A percentile compares a stretch with the other conserved stretches of the same genome.
phyloP scores from a whole-genome alignment of 2,797 vertebrate species.

The Chaetophractus vellerosus region DNA sequence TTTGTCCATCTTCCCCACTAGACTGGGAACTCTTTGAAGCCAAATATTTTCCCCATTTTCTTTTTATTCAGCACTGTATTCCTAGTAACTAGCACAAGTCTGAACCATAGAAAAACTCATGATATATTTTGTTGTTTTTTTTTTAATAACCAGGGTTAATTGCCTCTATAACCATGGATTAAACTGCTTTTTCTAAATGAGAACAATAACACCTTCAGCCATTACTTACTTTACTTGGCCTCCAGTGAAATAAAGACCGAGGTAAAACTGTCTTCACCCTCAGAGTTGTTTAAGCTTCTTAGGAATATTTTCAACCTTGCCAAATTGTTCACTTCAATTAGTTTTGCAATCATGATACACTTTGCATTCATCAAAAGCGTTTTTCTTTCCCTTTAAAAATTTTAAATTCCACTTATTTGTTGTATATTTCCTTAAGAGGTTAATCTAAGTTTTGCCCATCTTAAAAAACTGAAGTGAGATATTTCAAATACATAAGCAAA shows the following conservation, averaged over 20 bases:
- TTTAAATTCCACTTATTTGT: background rate
- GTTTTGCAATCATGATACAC: background rate
- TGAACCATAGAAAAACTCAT: background rate
- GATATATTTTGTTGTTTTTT: background rate
- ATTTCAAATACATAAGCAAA: background rate
- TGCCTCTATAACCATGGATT: background rate
- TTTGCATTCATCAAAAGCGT: background rate
- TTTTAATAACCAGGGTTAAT: background rate
- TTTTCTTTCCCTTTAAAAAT: background rate
- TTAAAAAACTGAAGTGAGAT: slow-evolving; percentile 52
- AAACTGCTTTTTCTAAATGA: slow-evolving; percentile 8
- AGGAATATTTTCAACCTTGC: slow-evolving; percentile 13
- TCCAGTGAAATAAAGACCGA: background rate
- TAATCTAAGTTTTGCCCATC: background rate
- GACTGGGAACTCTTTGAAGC: slow-evolving; percentile 34
- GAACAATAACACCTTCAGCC: background rate
- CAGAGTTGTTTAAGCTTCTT: slow-evolving; percentile 13
- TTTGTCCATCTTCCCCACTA: slow-evolving; percentile 57
- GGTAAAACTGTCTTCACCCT: background rate
- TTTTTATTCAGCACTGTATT: background rate
- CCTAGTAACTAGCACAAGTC: background rate
- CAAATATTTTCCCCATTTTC: slow-evolving; percentile 15
- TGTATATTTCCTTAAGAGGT: background rate
- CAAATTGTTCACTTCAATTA: background rate
- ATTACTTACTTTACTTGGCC: background rate